Conservation (phyloP, 2,113 vertebrate species). For the Percopsis transmontana region DNA sequence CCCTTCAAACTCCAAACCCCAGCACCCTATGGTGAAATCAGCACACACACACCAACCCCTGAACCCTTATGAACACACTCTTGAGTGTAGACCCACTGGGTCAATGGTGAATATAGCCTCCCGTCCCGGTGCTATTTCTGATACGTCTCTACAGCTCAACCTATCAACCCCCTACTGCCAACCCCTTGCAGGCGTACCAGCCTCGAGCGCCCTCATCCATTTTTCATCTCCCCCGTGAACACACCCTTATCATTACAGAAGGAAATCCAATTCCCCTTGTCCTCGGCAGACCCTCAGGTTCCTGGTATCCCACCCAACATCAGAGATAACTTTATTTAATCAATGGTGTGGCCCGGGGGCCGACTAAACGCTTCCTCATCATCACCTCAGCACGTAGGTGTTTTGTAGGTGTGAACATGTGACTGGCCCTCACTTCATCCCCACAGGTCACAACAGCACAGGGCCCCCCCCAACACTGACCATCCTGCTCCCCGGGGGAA, state of each 20-base stretch:
- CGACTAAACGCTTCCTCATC: conserved; percentile 43
- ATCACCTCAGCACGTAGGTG: conserved; percentile 24
- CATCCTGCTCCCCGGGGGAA: conserved; percentile 37
- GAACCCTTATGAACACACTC: conserved; percentile 60
- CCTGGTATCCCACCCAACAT: conserved; percentile 43
- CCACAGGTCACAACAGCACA: conserved; percentile 39
- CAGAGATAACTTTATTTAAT: conserved; percentile 59
- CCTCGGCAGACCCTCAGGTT: conserved; percentile 41
- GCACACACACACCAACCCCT: conserved; percentile 47
- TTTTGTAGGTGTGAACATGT: conserved; percentile 30
- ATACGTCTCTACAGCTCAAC: conserved; percentile 43
- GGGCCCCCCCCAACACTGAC: conserved; percentile 25
- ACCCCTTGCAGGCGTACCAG: conserved; percentile 38
- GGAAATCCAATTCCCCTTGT: conserved; percentile 54
- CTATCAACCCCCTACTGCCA: conserved; percentile 44
- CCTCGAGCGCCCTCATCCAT: conserved; percentile 49
- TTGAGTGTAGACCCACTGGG: conserved; percentile 22
- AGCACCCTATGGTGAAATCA: conserved; percentile 47
- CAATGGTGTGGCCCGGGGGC: conserved; percentile 26
- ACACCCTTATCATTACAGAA: conserved; percentile 47
- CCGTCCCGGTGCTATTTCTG: conserved; percentile 25
- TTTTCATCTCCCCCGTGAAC: conserved; percentile 55
- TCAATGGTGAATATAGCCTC: conserved; percentile 52
- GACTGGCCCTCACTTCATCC: conserved; percentile 25
- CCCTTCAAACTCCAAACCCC: conserved; percentile 48